phyloP scores from a whole-genome alignment of 2,113 vertebrate species.

The Perccottus glenii region DNA sequence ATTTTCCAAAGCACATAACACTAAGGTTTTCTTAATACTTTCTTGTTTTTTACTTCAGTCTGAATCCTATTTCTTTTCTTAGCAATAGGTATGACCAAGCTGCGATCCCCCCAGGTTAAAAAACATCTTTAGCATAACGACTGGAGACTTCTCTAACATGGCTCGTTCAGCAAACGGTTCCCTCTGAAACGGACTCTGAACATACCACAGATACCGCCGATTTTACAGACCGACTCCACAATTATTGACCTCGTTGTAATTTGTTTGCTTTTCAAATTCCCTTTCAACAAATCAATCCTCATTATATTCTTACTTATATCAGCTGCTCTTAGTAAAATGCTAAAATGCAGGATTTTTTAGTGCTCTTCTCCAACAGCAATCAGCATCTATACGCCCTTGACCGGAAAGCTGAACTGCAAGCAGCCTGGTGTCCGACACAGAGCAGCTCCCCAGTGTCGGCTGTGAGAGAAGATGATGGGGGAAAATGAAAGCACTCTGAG shows the following conservation, averaged over 20 bases:
- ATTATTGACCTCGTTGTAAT: neutral
- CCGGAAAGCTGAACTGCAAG: conserved; percentile 8
- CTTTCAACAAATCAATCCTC: neutral
- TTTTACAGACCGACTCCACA: neutral
- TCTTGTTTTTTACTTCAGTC: too few relatives aligned
- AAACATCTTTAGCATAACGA: too few relatives aligned
- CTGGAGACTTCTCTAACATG: neutral
- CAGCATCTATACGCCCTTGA: conserved; percentile 33
- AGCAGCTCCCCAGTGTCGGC: conserved; percentile 17
- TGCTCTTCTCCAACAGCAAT: conserved; percentile 4
- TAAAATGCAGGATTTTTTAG: neutral
- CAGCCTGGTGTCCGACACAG: conserved; percentile 3
- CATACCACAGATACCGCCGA: too few relatives aligned
- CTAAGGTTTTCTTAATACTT: too few relatives aligned
- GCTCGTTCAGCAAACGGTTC: neutral
- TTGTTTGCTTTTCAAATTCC: neutral
- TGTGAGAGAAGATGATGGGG: neutral
- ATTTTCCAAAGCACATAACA: conserved; percentile 33
- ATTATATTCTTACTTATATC: neutral
- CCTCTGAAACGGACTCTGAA: neutral
- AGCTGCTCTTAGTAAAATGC: neutral
- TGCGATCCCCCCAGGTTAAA: too few relatives aligned
- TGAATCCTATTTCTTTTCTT: too few relatives aligned
- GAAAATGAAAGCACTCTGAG: conserved; percentile 4
- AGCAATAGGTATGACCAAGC: too few relatives aligned